Percentiles rank a stretch among this genome's conserved stretches.
Evolutionary conservation across 2,888 invertebrate species (phyloP).

Genomic region (Megastigmus dorsalis): DNA sequence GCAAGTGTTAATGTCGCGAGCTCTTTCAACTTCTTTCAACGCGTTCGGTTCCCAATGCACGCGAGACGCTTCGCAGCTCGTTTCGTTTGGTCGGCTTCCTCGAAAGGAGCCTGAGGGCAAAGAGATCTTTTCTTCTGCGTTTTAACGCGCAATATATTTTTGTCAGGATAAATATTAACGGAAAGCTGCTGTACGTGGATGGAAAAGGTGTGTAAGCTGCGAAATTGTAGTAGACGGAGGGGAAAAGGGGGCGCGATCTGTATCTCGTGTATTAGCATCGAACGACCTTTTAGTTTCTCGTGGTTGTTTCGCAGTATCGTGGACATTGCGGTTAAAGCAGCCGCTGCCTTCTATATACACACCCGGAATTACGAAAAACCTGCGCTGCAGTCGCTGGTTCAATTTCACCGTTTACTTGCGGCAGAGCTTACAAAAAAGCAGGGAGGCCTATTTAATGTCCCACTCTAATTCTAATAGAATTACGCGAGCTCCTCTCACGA

Average conservation of each 20-base stretch:
- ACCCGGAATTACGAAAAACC: constrained; percentile 39
- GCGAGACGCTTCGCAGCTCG: not conserved
- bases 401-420: constrained; percentile 40
- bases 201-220: constrained; percentile 1
- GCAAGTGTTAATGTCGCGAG: constrained; percentile 35
- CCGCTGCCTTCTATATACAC: constrained; percentile 7
- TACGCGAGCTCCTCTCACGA: not conserved
- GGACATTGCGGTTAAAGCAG: constrained; percentile 31
- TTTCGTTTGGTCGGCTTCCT: not conserved
- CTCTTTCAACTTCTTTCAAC: no score
- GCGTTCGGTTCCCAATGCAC: not conserved
- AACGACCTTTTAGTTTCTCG: constrained; percentile 43
- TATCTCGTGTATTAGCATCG: constrained; percentile 36
- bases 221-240: no score
- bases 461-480: not conserved
- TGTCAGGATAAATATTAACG: no score
- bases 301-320: constrained; percentile 32
- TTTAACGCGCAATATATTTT: no score
- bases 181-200: not conserved
- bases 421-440: not conserved
- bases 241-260: not conserved
- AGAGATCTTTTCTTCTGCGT: no score
- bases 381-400: constrained; percentile 30
- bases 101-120: no score
- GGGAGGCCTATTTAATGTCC: constrained; percentile 3